Evolutionary conservation across 1,140 invertebrate species (phyloP), one percentile per base, ranked within the genome.

Genomic region (Gonioctena quinquepunctata): DNA sequence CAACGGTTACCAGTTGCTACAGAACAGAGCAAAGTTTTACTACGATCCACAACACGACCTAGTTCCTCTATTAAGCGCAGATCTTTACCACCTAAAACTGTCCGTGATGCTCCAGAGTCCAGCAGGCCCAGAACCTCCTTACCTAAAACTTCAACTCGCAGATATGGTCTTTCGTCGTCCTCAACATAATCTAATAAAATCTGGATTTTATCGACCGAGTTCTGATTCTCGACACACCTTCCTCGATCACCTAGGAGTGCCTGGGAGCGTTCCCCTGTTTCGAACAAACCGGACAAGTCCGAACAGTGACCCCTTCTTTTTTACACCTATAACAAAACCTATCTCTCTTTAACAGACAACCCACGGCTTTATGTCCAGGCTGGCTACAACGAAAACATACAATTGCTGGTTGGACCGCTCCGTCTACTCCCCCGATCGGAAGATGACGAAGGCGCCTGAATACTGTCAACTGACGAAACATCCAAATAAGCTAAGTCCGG

Each of bases 81-180:
- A 8, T 65, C 65, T 27, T 26, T 13, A 4, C n/a, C 21, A 4
- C 69, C 69, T 6, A 50, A 3, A 42, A 71, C 66, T 13, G 6
- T 71, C 8, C 13, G 6, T 19, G 52, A 59, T 4, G 65, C 63
- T 19, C 65, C 69, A 27, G 28, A 66, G 61, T 71, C 69, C 49
- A 71, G 50, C 22, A 71, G 28, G 11, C 66, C 65, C 0, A 59
- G 18, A 4, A 59, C 5, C 1, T 2, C 11, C 13, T 56, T 49
- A 18, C 54, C 69, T 19, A 63, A 71, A 25, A 71, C 63, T 6
- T 54, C 19, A 11, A 71, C 48, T 22, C 1, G 22, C 23, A 68
- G 61, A 28, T 66, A 70, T n/a, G 62, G 0, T 13, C 49, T 25
- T 26, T 64, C 63, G 42, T 70, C 68, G 33, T 18, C 28, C 19